Base-by-base conservation (phyloP, 1,140 invertebrate genomes). In the Ruditapes philippinarum region DNA sequence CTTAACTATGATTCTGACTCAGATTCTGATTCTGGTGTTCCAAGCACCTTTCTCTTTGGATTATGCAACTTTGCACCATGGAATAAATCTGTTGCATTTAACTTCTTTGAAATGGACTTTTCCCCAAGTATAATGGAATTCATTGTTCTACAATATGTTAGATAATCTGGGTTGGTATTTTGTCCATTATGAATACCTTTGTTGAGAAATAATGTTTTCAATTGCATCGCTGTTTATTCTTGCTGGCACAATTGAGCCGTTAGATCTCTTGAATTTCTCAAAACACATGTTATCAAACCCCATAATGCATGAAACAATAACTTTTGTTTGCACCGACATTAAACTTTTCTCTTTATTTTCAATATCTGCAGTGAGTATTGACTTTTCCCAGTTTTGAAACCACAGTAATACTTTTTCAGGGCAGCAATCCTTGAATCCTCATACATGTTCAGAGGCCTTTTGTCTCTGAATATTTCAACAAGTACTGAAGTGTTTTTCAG, bases 381-480 rank as follows among this genome's bases (percentile, higher is more conserved):
- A 1, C 14, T 70, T 31, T 80, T 38, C 33, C 78, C 78, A 57
- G 19, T 36, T 14, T 38, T 31, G 38, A 9, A 80, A 60, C 78
- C 54, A 80, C 1, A 38, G n/a, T 33, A 60, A 28, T 12, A 80
- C 54, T 12, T 33, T 25, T 54, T 33, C 22, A 80, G 3, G 17
- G 57, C 51, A 80, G 57, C 4, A 3, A 80, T 17, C 45, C 82
- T 65, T 28, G 17, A 4, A 49, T 85, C 68, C 17, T 45, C 62
- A 25, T 42, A 73, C 12, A 1, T 17, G 0, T 22, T 42, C 9
- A 85, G 12, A 31, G 68, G 19, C 74, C 82, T 73, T 0, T 38
- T 65, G 28, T 85, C 82, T 74, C 82, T 40, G 45, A 85, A 83
- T 1, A 83, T n/a, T 83, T 36, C 25, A 40, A 85, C 68, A 17